Base-by-base conservation (phyloP, 2,888 invertebrate species). In the Melipona bicolor region DNA sequence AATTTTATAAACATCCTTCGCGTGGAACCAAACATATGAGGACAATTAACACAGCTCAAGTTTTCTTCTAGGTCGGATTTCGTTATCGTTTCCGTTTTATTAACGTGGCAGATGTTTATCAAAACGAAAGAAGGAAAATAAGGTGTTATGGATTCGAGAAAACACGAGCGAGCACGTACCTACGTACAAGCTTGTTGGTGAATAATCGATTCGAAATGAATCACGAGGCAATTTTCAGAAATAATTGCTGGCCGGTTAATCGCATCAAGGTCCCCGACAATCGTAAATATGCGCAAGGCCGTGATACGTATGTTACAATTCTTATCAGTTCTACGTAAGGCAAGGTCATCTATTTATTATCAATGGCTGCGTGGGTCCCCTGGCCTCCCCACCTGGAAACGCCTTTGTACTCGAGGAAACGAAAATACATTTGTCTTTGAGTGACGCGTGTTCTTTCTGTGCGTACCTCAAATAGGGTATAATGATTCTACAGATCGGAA, bases 221-320 rank as follows among this genome's bases (percentile, higher is more conserved):
- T 86, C 81, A 68, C 72, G 79, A 73, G 75, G 70, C 68, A 64
- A 75, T 83, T 89, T 83, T 79, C 79, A 85, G 75, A 70, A 87
- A 84, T 90, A 87, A 88, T 90, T 87, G 85, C 81, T 79, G 32
- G 73, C 56, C 77, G 67, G 77, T 86, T 86, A 85, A 87, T 84
- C 82, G 70, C 83, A 79, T 62, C 87, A 91, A 91, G 90, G 90
- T 80, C 84, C 64, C 75, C 77, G 72, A 85, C 77, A 81, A 82
- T 73, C 78, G 83, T 88, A 91, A 89, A 91, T 87, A 90, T 88
- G 80, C 83, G 74, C 91, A 90, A 92, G 91, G 90, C 88, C 90
- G 86, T 89, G 88, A 91, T 91, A 90, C 89, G 89, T 88, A 90
- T 91, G 92, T 91, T 92, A 91, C 89, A 91, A 91, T 90, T 88